Evolutionary conservation across 2,797 vertebrate genomes (phyloP).

Genomic region (Decapterus maruadsi): DNA sequence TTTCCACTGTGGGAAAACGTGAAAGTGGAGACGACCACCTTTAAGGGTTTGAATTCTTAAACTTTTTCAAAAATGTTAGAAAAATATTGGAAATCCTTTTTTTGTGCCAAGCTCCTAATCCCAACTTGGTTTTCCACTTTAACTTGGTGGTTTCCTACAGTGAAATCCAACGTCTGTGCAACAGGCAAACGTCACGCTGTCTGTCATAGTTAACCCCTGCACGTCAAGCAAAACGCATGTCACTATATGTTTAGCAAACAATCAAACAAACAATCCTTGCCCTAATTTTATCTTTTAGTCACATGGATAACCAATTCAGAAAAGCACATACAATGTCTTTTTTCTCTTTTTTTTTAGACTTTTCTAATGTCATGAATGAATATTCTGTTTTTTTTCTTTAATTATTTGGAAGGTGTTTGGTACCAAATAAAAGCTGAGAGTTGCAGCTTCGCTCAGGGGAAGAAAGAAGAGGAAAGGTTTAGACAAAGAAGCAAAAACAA

Average conservation of each 20-base stretch:
- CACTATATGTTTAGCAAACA: slow-evolving; percentile 14
- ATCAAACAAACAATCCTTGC: slow-evolving; percentile 2
- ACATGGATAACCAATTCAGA: neutral
- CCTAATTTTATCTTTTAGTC: neutral
- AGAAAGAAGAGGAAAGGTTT: neutral
- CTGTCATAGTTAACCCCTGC: neutral
- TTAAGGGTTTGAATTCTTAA: neutral
- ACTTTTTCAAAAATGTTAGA: neutral
- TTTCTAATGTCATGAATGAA: too few relatives aligned
- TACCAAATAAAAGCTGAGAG: neutral
- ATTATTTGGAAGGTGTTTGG: neutral
- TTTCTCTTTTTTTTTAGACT: too few relatives aligned
- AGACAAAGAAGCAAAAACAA: neutral
- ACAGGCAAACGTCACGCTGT: slow-evolving; percentile 22
- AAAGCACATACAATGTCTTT: neutral
- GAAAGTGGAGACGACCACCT: neutral
- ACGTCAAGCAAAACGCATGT: slow-evolving; percentile 11
- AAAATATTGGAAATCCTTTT: neutral
- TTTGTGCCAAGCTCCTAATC: neutral
- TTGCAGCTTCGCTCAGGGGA: neutral
- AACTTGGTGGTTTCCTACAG: neutral
- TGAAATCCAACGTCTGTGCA: neutral
- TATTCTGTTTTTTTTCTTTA: neutral
- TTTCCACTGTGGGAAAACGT: neutral
- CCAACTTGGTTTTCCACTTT: neutral